A percentile compares a stretch with the other conserved stretches of the same genome.
Conservation (phyloP, 2,113 vertebrate species). For the Grammomys surdaster region DNA sequence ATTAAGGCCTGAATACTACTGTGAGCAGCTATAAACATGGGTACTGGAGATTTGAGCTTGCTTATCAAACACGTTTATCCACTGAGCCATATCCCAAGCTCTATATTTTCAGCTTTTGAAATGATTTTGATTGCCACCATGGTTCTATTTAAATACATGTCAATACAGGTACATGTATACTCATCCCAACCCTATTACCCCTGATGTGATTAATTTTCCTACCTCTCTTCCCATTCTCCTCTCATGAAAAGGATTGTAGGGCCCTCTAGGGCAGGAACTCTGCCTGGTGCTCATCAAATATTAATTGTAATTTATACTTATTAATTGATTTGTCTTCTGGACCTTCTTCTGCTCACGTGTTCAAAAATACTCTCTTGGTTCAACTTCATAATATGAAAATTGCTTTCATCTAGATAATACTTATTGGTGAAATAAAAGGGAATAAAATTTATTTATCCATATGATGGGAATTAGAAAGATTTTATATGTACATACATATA, state of each 20-base stretch:
- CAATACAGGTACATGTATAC: not conserved
- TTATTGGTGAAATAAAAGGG: constrained; percentile 30
- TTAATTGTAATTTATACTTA: constrained; percentile 58
- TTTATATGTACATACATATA: too few relatives aligned
- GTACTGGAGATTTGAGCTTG: not conserved
- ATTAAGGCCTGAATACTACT: not conserved
- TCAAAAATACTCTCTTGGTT: not conserved
- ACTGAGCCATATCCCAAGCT: not conserved
- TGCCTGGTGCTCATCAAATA: constrained; percentile 13
- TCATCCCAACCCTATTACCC: not conserved
- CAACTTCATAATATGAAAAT: not conserved
- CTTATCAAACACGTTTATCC: not conserved
- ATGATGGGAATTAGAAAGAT: not conserved
- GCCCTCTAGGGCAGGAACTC: not conserved
- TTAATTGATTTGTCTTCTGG: constrained; percentile 66
- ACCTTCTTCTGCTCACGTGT: not conserved
- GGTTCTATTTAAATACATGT: not conserved
- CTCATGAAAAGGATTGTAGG: not conserved
- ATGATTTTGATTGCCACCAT: not conserved
- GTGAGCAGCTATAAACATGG: not conserved
- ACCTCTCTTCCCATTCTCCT: constrained; percentile 1
- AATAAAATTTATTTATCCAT: constrained; percentile 15
- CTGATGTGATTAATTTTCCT: not conserved
- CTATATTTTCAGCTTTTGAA: constrained; percentile 41
- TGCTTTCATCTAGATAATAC: constrained; percentile 36